Percentiles rank a stretch among this genome's conserved stretches.
Conservation (phyloP, 2,888 invertebrate species). For the Tanypteryx hageni region DNA sequence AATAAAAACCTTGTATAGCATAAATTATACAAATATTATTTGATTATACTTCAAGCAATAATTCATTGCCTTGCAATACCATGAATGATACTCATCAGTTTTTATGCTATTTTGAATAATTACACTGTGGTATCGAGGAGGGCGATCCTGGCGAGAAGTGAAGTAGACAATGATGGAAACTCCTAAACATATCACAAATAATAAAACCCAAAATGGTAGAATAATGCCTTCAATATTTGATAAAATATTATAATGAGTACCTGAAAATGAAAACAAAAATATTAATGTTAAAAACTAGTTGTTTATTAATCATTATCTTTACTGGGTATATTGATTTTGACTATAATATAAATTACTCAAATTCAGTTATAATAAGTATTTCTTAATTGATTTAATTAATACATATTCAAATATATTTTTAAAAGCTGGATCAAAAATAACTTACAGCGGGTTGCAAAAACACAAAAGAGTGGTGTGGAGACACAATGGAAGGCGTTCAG, state of each 20-base stretch:
- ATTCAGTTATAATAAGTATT: neutral
- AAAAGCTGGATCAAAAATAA: neutral
- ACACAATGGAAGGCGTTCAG: slow-evolving; percentile 78
- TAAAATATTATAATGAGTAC: slow-evolving; percentile 66
- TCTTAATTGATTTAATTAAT: neutral
- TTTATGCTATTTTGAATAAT: neutral
- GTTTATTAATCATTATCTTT: neutral
- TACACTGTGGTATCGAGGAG: slow-evolving; percentile 73
- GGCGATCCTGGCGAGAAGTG: slow-evolving; percentile 72
- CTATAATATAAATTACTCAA: neutral
- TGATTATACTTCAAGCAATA: neutral
- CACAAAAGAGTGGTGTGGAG: slow-evolving; percentile 75
- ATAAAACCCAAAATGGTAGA: slow-evolving; percentile 68
- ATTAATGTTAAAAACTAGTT: neutral
- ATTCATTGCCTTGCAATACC: neutral
- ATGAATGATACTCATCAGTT: neutral
- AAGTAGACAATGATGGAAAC: slow-evolving; percentile 72
- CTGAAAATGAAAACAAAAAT: slow-evolving; percentile 55
- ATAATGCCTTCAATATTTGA: slow-evolving; percentile 60
- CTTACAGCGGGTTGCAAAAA: slow-evolving; percentile 71
- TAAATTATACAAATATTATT: neutral
- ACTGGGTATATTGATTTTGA: neutral
- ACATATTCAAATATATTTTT: neutral
- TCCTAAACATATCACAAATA: slow-evolving; percentile 70
- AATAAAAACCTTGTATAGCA: neutral